Base-by-base conservation (phyloP, 1,140 invertebrate genomes). In the Aphidius gifuensis region DNA sequence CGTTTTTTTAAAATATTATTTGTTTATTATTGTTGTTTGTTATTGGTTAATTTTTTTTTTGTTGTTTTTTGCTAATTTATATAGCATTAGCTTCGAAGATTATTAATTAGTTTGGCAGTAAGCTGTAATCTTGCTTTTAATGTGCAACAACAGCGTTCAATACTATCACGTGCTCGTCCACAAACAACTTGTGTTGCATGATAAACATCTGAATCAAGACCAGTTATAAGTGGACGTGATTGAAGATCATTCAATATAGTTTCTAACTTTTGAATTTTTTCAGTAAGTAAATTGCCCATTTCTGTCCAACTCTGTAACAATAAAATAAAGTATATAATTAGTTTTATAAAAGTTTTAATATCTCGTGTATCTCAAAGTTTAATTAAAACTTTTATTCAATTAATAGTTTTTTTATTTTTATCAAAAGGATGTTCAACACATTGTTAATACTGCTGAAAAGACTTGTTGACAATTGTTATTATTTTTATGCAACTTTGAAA, bases 21-120 rank as follows among this genome's bases (percentile, higher is more conserved):
- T 32, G 21, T 16, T 56, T 60, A 45, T 42, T 55, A 42, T 49
- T 38, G 9, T 11, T 54, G 60, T 62, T 11, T 56, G 16, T n/a
- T 21, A 66, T 64, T 66, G 70, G 69, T 69, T 66, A 62, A 71
- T 67, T 65, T 61, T 68, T 57, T 71, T 74, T 73, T 70, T 71
- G 67, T 73, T 62, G 75, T 75, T 67, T 75, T n/a, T 64, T 62
- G 40, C 42, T 8, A 47, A 60, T 47, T 42, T 38, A 44, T 55
- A 66, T 63, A 57, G 67, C 72, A 79, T 81, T 76, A 81, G 69
- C 78, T 81, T 62, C 76, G 77, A 67, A 79, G 71, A 64, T 67
- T 75, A 50, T 71, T 80, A n/a, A 81, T 45, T 21, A 80, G 66
- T 70, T 78, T 80, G n/a, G 74, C 64, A 43, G 77, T 78, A 38